These are phyloP conservation scores for Caenorhabditis macrosperma DNA, from an alignment of 2,888 invertebrate genomes.

Conservation along the genomic window DNA sequence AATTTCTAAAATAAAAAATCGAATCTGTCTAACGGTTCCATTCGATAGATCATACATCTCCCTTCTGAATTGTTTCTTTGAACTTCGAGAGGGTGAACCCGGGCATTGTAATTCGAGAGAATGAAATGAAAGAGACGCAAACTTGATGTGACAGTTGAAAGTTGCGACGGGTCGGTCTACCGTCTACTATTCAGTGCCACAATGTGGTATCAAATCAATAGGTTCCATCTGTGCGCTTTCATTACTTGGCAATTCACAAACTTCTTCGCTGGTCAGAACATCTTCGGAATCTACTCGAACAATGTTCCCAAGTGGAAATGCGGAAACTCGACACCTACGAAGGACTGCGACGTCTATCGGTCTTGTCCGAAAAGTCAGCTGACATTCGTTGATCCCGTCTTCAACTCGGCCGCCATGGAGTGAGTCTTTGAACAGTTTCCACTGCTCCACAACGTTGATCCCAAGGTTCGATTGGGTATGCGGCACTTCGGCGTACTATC, in stretches of 20 bases:
- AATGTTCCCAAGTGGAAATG: slow-evolving; percentile 70
- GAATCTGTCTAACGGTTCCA: background rate
- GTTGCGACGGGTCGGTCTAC: background rate
- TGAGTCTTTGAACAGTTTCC: slow-evolving; percentile 18
- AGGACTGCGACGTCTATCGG: slow-evolving; percentile 13
- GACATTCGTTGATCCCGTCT: slow-evolving; percentile 28
- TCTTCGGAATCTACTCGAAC: slow-evolving; percentile 76
- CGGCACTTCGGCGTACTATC: slow-evolving; percentile 58
- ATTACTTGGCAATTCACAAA: slow-evolving; percentile 77
- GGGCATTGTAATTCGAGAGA: background rate
- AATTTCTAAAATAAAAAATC: background rate
- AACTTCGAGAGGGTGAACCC: background rate
- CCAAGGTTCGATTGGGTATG: slow-evolving; percentile 73
- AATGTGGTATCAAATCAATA: slow-evolving; percentile 71
- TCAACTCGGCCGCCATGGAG: slow-evolving; percentile 72
- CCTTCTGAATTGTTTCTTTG: slow-evolving; percentile 15
- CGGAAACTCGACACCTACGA: slow-evolving; percentile 30
- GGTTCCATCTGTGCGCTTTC: slow-evolving; percentile 73
- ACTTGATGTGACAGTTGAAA: slow-evolving; percentile 24
- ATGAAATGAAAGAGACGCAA: slow-evolving; percentile 5
- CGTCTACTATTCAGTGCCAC: background rate
- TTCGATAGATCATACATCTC: background rate
- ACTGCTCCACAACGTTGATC: background rate
- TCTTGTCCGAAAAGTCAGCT: slow-evolving; percentile 14
- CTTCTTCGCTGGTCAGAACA: slow-evolving; percentile 73